Evolutionary conservation across 2,888 invertebrate genomes (phyloP), one percentile per base, ranked within the genome.

Genomic region (Leucophenga maculata): DNA sequence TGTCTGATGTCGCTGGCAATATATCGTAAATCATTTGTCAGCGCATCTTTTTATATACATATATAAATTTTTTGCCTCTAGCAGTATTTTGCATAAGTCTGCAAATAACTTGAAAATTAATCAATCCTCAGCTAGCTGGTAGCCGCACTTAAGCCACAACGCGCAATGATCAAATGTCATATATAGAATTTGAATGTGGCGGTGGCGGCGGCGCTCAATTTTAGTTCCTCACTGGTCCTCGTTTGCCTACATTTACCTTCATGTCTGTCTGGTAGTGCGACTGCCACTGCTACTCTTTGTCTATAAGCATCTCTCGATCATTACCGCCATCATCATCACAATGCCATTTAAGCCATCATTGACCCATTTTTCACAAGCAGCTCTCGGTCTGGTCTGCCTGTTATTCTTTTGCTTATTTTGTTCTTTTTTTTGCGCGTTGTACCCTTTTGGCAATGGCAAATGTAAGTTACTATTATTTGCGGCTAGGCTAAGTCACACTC

Each of bases 291-390:
- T 39, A n/a, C n/a, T 39, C 11, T 39, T 39, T 39, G 39, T 39
- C 39, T 39, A 39, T 4, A 4, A 26, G 4, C 39, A 39, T 39
- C 39, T 39, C 39, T 39, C 39, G 39, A 39, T 39, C 39, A 39
- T 39, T 26, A 26, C 26, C 26, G 26, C 26, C 26, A 26, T 26
- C 52, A 31, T 59, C 71, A 72, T 70, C 81, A 83, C 81, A 80
- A 80, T 59, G 32, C 59, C 59, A 59, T 80, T 83, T 82, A 78
- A 80, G 84, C 84, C 80, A 83, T 82, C 82, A 83, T 83, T 80
- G 80, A 80, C 80, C 80, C 79, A 80, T 80, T 80, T 80, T 70
- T 65, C 67, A 72, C 55, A 71, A 52, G 65, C 14, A 46, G 55
- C 14, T 26, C 22, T 22, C 39, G 60, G n/a, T 16, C 22, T 16